Evolutionary conservation across 2,113 vertebrate species (phyloP).

Genomic region (Astatotilapia flaviijosephi): DNA sequence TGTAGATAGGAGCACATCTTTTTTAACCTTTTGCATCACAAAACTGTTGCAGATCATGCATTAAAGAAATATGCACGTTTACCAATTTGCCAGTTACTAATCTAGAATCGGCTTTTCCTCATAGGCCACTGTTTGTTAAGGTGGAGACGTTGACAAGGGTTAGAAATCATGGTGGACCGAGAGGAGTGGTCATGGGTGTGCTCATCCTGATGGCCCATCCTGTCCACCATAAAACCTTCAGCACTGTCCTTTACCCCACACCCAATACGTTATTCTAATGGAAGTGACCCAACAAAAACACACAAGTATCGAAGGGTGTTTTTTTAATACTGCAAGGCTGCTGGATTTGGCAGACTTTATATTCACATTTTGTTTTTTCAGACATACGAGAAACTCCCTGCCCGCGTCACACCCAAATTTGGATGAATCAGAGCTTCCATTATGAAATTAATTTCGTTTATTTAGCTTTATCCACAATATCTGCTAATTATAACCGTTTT

Average conservation of each 20-base stretch:
- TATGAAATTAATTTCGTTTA: neutral
- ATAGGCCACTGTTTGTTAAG: neutral
- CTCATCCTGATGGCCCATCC: conserved; percentile 37
- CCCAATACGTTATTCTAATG: conserved; percentile 10
- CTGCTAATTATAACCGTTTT: neutral
- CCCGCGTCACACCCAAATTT: neutral
- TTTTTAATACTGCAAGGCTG: neutral
- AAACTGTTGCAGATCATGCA: neutral
- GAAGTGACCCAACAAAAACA: neutral
- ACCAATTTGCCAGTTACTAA: neutral
- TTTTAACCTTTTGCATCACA: neutral
- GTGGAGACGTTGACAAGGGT: neutral
- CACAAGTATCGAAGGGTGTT: neutral
- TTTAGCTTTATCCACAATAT: neutral
- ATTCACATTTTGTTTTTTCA: neutral
- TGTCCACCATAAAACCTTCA: conserved; percentile 49
- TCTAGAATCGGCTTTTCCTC: neutral
- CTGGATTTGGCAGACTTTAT: neutral
- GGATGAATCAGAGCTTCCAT: neutral
- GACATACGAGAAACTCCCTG: neutral
- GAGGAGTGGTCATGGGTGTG: conserved; percentile 17
- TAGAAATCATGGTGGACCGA: neutral
- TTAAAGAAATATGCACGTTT: neutral
- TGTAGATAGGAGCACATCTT: neutral
- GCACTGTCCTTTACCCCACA: conserved; percentile 2